Base-by-base conservation (phyloP, 1,140 invertebrate species). In the Zaprionus kolodkinae region DNA sequence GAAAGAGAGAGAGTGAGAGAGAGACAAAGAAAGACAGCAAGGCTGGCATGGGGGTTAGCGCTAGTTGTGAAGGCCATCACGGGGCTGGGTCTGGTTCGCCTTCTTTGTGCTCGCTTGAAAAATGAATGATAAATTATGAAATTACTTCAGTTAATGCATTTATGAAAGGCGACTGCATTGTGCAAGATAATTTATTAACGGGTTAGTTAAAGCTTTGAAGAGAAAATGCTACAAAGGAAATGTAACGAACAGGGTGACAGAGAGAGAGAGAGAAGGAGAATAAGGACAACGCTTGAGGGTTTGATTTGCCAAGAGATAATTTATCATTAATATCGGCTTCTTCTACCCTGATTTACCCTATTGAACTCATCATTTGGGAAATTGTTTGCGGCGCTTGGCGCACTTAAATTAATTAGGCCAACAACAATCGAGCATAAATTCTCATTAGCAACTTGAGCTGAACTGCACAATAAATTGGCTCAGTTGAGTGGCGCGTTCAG, bases 341-440 rank as follows among this genome's bases (percentile, higher is more conserved):
- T 3, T 1, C 10, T n/a, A n/a, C 33, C 50, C 43, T 50, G 30
- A 66, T 57, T 45, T 25, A 7, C 15, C 30, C 55, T 55, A 65
- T 43, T 66, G 54, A 35, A 17, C 40, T 66, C 64, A 66, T 60
- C 45, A 60, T n/a, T 45, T 36, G 27, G 21, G 21, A 35, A 43
- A 40, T 55, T 65, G 48, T 55, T 40, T 40, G 50, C 13, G 62
- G 30, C 27, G 27, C 27, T 30, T 35, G 55, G 27, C 4, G 40
- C 43, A 50, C 27, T 36, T 50, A 68, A 59, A 68, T 59, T 59
- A 68, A 69, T 71, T 61, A 79, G 69, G 61, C 54, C 56, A 84
- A 84, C 76, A 84, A 84, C 76, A 84, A 84, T 79, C 79, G 76
- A 73, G 72, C 78, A 85, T 85, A 85, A 85, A 85, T 85, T 78